These are phyloP conservation scores for Melieria picta DNA, from an alignment of 2,888 invertebrate species.

Conservation along the genomic window DNA sequence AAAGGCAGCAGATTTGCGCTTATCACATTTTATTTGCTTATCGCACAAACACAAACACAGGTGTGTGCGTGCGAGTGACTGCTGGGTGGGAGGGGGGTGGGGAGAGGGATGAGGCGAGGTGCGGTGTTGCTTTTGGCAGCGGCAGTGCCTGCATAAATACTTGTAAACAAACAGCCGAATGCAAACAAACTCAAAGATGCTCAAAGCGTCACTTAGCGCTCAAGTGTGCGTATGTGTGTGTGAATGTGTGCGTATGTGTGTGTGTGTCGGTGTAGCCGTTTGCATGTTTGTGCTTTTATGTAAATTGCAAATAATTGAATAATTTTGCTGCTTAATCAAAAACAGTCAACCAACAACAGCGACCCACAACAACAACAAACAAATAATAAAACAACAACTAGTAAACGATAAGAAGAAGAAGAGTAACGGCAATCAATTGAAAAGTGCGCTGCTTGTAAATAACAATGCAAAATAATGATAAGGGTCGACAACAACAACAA, in stretches of 20 bases:
- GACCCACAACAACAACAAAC: neutral
- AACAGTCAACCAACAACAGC: neutral
- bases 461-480: neutral
- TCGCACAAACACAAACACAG: too few relatives aligned
- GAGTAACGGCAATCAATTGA: too few relatives aligned
- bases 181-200: neutral
- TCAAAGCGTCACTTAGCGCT: too few relatives aligned
- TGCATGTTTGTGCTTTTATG: conserved; percentile 5
- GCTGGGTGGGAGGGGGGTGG: too few relatives aligned
- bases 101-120: too few relatives aligned
- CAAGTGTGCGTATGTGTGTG: too few relatives aligned
- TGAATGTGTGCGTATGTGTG: neutral
- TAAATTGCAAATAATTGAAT: conserved; percentile 12
- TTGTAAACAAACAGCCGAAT: neutral
- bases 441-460: neutral
- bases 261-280: neutral
- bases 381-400: too few relatives aligned
- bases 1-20: too few relatives aligned
- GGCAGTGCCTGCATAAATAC: too few relatives aligned
- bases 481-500: neutral
- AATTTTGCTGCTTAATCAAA: conserved; percentile 14
- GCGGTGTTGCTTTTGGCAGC: too few relatives aligned
- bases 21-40: too few relatives aligned
- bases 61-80: too few relatives aligned
- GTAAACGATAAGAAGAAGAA: neutral